Evolutionary conservation across 2,113 vertebrate genomes (phyloP).

Genomic region (Budorcas taxicolor): DNA sequence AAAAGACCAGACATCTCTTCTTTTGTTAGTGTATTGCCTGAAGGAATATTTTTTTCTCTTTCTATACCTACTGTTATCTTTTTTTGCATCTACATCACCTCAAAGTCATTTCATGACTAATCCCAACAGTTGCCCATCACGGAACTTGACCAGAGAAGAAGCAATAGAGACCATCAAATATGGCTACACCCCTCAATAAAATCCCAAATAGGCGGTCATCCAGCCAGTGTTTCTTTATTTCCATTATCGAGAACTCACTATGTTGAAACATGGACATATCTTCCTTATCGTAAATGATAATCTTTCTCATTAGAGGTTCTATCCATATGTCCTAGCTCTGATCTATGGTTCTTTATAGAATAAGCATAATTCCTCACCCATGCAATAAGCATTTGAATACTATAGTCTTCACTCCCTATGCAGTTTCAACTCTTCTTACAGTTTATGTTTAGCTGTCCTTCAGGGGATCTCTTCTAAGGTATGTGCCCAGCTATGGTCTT

Average conservation of each 20-base stretch:
- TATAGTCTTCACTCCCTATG: not conserved
- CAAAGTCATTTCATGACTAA: not conserved
- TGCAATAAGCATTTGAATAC: not conserved
- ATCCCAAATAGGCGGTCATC: not conserved
- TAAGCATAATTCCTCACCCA: not conserved
- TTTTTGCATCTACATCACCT: not conserved
- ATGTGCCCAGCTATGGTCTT: not conserved
- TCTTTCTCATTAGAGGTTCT: not conserved
- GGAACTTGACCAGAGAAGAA: not conserved
- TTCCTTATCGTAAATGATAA: not conserved
- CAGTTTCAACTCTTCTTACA: not conserved
- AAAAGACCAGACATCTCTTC: not conserved
- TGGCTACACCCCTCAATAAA: not conserved
- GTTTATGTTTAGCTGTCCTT: not conserved
- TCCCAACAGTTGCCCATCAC: not conserved
- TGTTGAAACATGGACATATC: not conserved
- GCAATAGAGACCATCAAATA: not conserved
- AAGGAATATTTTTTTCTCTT: not conserved
- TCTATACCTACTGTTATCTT: not conserved
- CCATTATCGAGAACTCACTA: not conserved
- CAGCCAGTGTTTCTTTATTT: not conserved
- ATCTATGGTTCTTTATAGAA: not conserved
- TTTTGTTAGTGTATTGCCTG: not conserved
- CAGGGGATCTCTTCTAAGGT: not conserved
- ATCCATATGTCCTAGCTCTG: not conserved